Evolutionary conservation across 2,888 invertebrate genomes (phyloP).

Genomic region (Lasioglossum lativentre): DNA sequence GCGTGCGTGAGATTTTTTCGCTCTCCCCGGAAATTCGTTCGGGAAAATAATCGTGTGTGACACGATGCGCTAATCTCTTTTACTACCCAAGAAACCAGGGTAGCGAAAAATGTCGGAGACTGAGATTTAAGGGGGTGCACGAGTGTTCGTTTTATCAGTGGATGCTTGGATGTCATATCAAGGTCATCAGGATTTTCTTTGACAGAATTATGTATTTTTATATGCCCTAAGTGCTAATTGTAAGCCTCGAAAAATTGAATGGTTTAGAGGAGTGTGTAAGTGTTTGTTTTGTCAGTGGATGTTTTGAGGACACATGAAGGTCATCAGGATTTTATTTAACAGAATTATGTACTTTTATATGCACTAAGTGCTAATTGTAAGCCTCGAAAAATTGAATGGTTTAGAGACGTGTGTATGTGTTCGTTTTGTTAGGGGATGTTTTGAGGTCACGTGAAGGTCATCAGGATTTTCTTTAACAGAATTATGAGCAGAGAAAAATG

Average conservation of each 20-base stretch:
- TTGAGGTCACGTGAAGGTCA: not conserved
- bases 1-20: constrained; percentile 47
- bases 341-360: too few species aligned
- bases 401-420: not conserved
- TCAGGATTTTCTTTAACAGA: not conserved
- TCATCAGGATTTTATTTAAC: not conserved
- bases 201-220: too few species aligned
- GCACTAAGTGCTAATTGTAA: too few species aligned
- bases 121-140: accelerated
- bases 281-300: not conserved
- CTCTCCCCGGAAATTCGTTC: not conserved
- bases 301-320: not conserved
- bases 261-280: too few species aligned
- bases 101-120: not conserved
- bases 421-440: not conserved
- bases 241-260: too few species aligned
- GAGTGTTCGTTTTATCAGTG: not conserved
- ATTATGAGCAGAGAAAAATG: too few species aligned
- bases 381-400: too few species aligned
- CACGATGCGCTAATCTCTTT: not conserved
- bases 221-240: too few species aligned
- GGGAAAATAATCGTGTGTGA: not conserved
- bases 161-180: not conserved
- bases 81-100: not conserved
- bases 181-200: not conserved